Evolutionary conservation across 1,140 invertebrate genomes (phyloP), one percentile per base, ranked within the genome.

Genomic region (Mizuhopecten yessoensis): DNA sequence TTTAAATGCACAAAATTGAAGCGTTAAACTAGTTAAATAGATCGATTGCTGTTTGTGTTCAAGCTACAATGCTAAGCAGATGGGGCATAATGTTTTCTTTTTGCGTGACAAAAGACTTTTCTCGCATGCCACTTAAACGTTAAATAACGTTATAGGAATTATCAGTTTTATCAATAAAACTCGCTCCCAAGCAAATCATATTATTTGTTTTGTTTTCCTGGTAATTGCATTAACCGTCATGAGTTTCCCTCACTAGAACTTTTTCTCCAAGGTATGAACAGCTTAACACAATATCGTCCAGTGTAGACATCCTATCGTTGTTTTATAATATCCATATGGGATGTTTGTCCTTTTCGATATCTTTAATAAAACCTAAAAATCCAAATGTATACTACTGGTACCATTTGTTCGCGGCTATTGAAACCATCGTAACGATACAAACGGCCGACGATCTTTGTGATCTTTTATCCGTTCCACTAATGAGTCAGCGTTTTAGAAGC

Each of bases 81-180:
- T 75, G 57, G 57, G 45, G n/a, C 5, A 29, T 75, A n/a, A 75
- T 75, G 23, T 75, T 75, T 75, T 75, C 57, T 75, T 75, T 75
- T 75, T 75, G 57, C 57, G 23, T 75, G 57, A 75, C 57, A 75
- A 75, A 75, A 75, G 57, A 75, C 29, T 75, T 75, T 75, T 75
- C 57, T 75, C 57, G 57, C 57, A 75, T 75, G 57, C 29, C 57
- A 75, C 57, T 75, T 75, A 75, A 75, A 75, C 57, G 57, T 75
- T 29, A 75, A 75, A 75, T 75, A 75, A 29, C 57, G 57, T 75
- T 75, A 75, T 29, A 75, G 57, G 57, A 75, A 75, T 75, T 75
- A 75, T 75, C 57, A 75, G 57, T 75, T 75, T 75, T 75, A 75
- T 75, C 57, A 75, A 75, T 75, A 75, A 75, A 75, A 75, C 57